Base-by-base conservation (phyloP, 1,140 invertebrate species). In the Zaprionus inermis region DNA sequence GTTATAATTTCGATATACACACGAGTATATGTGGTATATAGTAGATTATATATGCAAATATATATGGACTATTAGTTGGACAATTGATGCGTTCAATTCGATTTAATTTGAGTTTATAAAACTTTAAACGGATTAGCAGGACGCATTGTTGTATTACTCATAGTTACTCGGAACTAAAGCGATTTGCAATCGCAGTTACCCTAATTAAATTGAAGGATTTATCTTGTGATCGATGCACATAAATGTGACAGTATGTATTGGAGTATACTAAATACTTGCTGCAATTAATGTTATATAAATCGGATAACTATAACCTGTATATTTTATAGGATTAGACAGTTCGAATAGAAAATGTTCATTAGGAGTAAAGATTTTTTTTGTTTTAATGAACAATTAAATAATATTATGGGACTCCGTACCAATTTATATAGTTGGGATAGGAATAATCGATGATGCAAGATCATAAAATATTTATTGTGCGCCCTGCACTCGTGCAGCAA, bases 181-280 rank as follows among this genome's bases (percentile, higher is more conserved):
- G 44, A 49, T 49, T 49, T 11, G 9, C 44, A 22, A 22, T 49
- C 44, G 44, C 44, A 22, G 18, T 49, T 49, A 22, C 11, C 10
- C 16, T 49, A 49, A 49, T 22, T 49, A 11, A 49, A 49, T 49
- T 49, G 44, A 2, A 36, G 18, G 36, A 52, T 61, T 69, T 52
- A 41, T 60, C 66, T n/a, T 49, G 20, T n/a, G 16, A 49, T 49
- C 18, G 44, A 18, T 11, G 0, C 20, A 20, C 44, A 10, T 20
- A 20, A 49, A 20, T 49, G 9, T 22, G 18, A 10, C 18, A 22
- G 7, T 22, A 12, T 22, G 5, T 1, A 11, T 11, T 38, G 0
- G 44, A 44, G 6, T n/a, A n/a, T n/a, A n/a, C n/a, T n/a, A n/a
- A n/a, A n/a, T n/a, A n/a, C n/a, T n/a, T n/a, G n/a, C n/a, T n/a